These are phyloP conservation scores for Cephus spinipes DNA, from an alignment of 2,888 invertebrate genomes.

Conservation along the genomic window DNA sequence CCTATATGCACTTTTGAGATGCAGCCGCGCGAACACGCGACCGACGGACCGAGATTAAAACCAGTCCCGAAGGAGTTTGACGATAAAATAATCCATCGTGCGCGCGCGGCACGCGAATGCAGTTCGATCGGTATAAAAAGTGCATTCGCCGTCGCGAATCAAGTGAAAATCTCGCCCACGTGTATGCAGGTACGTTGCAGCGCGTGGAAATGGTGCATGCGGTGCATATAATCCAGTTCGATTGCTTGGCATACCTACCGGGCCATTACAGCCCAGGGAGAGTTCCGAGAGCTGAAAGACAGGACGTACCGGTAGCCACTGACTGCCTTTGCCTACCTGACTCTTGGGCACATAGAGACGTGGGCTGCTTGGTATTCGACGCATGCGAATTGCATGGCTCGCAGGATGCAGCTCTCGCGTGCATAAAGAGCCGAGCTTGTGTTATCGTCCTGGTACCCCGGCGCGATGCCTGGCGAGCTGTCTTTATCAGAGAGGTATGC, in stretches of 20 bases:
- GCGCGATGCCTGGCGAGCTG: constrained; percentile 7
- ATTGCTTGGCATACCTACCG: not conserved
- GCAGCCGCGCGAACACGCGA: not conserved
- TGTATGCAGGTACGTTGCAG: not conserved
- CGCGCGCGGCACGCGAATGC: not conserved
- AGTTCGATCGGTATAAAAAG: not conserved
- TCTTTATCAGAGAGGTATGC: constrained; percentile 19
- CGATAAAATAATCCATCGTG: not conserved
- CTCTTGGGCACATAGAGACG: constrained; percentile 28
- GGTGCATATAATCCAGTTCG: not conserved
- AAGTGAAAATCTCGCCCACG: constrained; percentile 26
- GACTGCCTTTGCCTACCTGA: not conserved
- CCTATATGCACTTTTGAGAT: not conserved
- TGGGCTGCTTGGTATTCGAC: constrained; percentile 46
- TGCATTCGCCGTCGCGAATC: constrained; percentile 24
- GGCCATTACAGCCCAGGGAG: not conserved
- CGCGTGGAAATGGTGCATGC: not conserved
- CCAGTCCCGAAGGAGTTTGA: not conserved
- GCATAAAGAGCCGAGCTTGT: constrained; percentile 25
- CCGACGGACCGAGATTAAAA: not conserved
- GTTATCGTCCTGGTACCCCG: constrained; percentile 35
- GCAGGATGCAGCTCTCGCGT: constrained; percentile 31
- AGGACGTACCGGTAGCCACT: constrained; percentile 25
- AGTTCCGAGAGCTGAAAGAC: not conserved
- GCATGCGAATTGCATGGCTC: not conserved